A percentile compares a stretch with the other conserved stretches of the same genome.
These are phyloP conservation scores for Barbus barbus DNA, from an alignment of 2,113 vertebrate species.

Conservation along the genomic window DNA sequence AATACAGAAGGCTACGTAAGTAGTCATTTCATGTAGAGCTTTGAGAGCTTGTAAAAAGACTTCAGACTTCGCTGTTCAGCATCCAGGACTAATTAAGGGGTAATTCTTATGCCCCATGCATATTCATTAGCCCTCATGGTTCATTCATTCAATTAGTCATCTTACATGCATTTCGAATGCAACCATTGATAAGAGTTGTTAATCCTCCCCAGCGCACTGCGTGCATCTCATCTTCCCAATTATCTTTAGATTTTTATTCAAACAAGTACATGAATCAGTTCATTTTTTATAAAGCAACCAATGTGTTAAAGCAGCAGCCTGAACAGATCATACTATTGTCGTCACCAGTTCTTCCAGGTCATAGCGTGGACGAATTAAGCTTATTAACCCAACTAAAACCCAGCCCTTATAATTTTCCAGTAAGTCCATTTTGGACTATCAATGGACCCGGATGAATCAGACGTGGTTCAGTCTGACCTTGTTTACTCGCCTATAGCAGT, in stretches of 20 bases:
- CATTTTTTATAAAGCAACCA: background rate
- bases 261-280: slow-evolving; percentile 15
- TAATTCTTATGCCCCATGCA: slow-evolving; percentile 12
- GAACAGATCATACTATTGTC: background rate
- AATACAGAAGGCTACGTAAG: too few relatives aligned
- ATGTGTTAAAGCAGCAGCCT: background rate
- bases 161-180: slow-evolving; percentile 10
- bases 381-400: slow-evolving; percentile 16
- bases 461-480: slow-evolving; percentile 1
- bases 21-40: too few relatives aligned
- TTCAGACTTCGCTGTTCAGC: slow-evolving; percentile 11
- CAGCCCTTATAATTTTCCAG: background rate
- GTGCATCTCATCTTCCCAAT: slow-evolving; percentile 5
- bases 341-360: background rate
- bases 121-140: slow-evolving; percentile 29
- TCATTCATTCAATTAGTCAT: slow-evolving; percentile 39
- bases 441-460: slow-evolving; percentile 19
- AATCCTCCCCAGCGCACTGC: background rate
- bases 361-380: background rate
- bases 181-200: slow-evolving; percentile 4
- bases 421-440: background rate
- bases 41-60: slow-evolving; percentile 19
- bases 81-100: slow-evolving; percentile 19
- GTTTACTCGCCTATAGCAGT: slow-evolving; percentile 27
- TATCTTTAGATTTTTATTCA: slow-evolving; percentile 14